Evolutionary conservation across 2,113 vertebrate species (phyloP), one percentile per base, ranked within the genome.

Genomic region (Alligator sinensis): DNA sequence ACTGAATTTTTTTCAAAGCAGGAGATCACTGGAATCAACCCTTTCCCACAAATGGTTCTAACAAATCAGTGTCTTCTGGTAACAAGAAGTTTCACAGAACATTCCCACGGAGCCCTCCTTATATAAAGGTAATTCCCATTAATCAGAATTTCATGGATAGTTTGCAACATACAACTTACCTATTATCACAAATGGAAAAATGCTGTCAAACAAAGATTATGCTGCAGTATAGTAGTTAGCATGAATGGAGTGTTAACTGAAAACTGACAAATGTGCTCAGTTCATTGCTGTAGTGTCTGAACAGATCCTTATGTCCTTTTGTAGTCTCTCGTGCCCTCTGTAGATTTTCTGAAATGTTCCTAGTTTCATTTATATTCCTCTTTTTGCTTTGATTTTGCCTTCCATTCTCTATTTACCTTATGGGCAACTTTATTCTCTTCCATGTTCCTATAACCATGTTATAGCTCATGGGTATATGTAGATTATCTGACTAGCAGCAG

Each of bases 401-500:
- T 84, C 30, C 30, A 60, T 62, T 89, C 86, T 24, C 15, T 93
- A 72, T 87, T 93, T 95, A 60, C 79, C 22, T 91, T 38, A 68
- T 61, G 86, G 54, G 90, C n/a, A 89, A 80, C 78, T 72, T 89
- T 62, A 80, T 72, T 97, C 28, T 91, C 28, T 80, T 91, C 68
- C 16, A 74, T 54, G 80, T 87, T 85, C 63, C 38, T 79, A 28
- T 91, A 95, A 91, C 18, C 6, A 83, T 82, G 86, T 7, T 93
- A 38, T 80, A 88, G 92, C 74, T 95, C 61, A 25, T 0, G 15
- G 68, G 47, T 75, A 80, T 89, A 58, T 14, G 34, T 62, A n/a
- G 38, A 83, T 96, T 93, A 94, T 93, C 79, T 88, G 70, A 62
- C 97, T 68, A 94, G 18, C 4, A 88, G 68, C 75, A 96, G 34